Base-by-base conservation (phyloP, 2,797 vertebrate species). In the Muraenolepis orangiensis region DNA sequence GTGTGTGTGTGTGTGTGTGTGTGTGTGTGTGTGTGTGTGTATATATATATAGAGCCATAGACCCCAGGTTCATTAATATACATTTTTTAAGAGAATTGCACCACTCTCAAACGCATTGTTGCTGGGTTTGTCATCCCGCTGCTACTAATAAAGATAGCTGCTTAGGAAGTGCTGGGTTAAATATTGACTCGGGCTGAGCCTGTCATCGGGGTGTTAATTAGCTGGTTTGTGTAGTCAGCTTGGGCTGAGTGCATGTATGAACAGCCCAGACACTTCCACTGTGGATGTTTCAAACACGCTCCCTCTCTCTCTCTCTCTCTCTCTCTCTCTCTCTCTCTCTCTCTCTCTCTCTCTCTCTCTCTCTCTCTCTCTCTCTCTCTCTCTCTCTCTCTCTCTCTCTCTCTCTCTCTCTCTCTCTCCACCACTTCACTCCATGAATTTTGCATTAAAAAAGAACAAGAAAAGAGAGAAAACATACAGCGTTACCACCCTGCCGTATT, bases 21-120 rank as follows among this genome's bases (percentile, higher is more conserved):
- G n/a, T n/a, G n/a, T n/a, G n/a, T n/a, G n/a, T n/a, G n/a, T n/a
- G n/a, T n/a, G n/a, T n/a, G n/a, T n/a, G n/a, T n/a, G n/a, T n/a
- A 46, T 51, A 51, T 66, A 66, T 66, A 69, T 20, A 31, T 91
- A 87, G 89, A 84, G 85, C 87, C 82, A n/a, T 80, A 51, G n/a
- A 88, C 82, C 87, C 89, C 71, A 85, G 87, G 84, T 90, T 92
- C 87, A 86, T 90, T 92, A 88, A 93, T 94, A 94, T 93, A 92
- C 91, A 94, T 94, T 92, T 92, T 92, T 92, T 92, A 93, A 95
- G 91, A 90, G 92, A 90, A 16, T n/a, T 51, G 46, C 6, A 6
- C 18, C 18, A 20, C 18, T 42, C 40, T 51, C 46, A 78, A 84
- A 90, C 82, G 84, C 81, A 81, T 80, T 76, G 83, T 88, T 85